phyloP scores from a whole-genome alignment of 2,113 vertebrate species.

The Apus apus region DNA sequence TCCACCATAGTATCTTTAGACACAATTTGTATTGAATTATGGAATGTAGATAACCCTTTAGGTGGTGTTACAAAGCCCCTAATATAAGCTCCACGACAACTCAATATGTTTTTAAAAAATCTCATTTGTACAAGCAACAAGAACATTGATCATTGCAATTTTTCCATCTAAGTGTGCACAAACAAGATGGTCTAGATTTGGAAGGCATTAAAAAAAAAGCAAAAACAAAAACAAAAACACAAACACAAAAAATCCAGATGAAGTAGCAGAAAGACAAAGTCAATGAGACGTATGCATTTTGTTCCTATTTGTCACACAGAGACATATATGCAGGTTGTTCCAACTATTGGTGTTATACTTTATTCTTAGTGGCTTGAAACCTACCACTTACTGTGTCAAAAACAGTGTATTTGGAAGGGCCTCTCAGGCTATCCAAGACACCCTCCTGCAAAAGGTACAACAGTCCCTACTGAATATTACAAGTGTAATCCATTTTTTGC shows the following conservation, averaged over 20 bases:
- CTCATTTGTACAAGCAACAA: background rate
- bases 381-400: background rate
- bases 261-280: background rate
- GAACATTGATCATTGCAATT: background rate
- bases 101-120: background rate
- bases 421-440: background rate
- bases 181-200: background rate
- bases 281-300: background rate
- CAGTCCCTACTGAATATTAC: background rate
- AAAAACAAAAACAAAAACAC: no score
- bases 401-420: background rate
- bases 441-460: background rate
- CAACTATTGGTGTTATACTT: background rate
- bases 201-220: background rate
- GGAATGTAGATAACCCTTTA: background rate
- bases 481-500: background rate
- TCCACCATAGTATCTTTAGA: background rate
- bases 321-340: background rate
- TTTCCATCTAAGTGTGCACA: background rate
- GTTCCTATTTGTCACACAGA: background rate
- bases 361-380: background rate
- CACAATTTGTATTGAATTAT: background rate
- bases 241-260: no score
- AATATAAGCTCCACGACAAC: background rate
- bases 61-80: background rate